Evolutionary conservation across 1,140 invertebrate species (phyloP).

Genomic region (Megalonaias nervosa): DNA sequence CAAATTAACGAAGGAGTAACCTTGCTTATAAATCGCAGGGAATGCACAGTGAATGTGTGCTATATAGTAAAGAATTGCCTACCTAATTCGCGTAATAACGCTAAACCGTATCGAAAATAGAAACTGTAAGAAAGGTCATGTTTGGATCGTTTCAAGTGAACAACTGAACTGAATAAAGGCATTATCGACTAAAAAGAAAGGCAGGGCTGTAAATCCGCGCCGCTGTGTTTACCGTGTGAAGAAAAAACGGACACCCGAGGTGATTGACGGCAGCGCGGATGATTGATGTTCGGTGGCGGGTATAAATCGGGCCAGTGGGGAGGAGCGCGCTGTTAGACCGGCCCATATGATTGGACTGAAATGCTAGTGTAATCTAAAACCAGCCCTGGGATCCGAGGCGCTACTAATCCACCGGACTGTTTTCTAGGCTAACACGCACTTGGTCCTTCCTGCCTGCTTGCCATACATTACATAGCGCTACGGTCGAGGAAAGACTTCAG

Average conservation of each 20-base stretch:
- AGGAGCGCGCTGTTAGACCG: slow-evolving; percentile 43
- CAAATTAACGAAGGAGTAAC: no score
- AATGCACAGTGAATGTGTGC: no score
- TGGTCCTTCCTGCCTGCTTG: slow-evolving; percentile 7
- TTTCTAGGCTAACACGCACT: slow-evolving; percentile 34
- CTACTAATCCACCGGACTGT: slow-evolving; percentile 37
- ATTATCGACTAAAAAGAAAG: slow-evolving; percentile 33
- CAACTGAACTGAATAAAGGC: slow-evolving; percentile 32
- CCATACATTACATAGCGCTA: slow-evolving; percentile 33
- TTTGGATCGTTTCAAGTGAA: slow-evolving; percentile 28
- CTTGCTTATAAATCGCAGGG: no score
- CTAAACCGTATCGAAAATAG: slow-evolving; percentile 33
- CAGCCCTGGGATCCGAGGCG: slow-evolving; percentile 16
- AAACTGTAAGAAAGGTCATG: slow-evolving; percentile 22
- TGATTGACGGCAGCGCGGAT: slow-evolving; percentile 43
- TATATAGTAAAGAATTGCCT: no score
- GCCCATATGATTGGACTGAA: slow-evolving; percentile 41
- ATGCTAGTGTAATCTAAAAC: slow-evolving; percentile 39
- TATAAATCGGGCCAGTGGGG: slow-evolving; percentile 31
- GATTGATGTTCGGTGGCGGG: slow-evolving; percentile 37
- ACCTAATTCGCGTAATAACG: slow-evolving; percentile 25
- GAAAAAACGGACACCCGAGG: slow-evolving; percentile 34
- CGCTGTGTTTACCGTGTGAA: slow-evolving; percentile 11
- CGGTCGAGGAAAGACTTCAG: slow-evolving; percentile 19
- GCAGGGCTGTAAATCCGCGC: slow-evolving; percentile 15